Percentiles rank a stretch among this genome's conserved stretches.
Evolutionary conservation across 2,113 vertebrate genomes (phyloP).

Genomic region (Anoplopoma fimbria): DNA sequence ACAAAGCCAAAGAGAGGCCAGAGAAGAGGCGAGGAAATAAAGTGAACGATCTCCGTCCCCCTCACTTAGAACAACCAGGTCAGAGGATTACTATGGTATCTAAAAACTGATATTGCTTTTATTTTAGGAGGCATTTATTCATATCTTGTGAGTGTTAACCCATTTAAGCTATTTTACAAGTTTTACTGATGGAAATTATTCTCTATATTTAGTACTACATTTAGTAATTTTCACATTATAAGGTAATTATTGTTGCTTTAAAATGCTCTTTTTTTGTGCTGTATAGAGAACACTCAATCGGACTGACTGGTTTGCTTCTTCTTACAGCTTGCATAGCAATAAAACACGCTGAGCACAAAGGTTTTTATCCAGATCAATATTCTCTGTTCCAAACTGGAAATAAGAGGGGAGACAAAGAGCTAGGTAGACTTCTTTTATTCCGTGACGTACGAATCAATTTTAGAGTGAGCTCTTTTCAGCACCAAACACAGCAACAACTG

Average conservation of each 20-base stretch:
- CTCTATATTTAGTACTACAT: not conserved
- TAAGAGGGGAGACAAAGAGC: constrained; percentile 53
- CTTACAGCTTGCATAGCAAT: constrained; percentile 48
- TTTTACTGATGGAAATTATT: not conserved
- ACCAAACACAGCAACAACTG: constrained; percentile 24
- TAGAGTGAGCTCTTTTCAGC: constrained; percentile 22
- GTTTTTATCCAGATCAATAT: constrained; percentile 66
- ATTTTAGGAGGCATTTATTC: not conserved
- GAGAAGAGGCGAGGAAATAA: constrained; percentile 90
- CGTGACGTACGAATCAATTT: constrained; percentile 55
- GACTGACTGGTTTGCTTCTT: constrained; percentile 41
- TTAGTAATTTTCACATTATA: not conserved
- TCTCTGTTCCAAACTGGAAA: constrained; percentile 55
- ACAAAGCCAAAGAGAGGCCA: constrained; percentile 93
- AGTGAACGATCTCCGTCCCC: constrained; percentile 87
- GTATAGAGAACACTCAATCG: not conserved
- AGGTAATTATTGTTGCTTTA: constrained; percentile 5
- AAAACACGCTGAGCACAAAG: constrained; percentile 71
- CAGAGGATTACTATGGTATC: constrained; percentile 45
- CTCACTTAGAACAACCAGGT: constrained; percentile 96
- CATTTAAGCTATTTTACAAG: not conserved
- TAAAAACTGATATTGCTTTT: not conserved
- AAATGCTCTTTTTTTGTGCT: not conserved
- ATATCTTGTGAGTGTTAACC: not conserved
- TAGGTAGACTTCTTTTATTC: constrained; percentile 48